A percentile compares a stretch with the other conserved stretches of the same genome.
Evolutionary conservation across 1,140 invertebrate genomes (phyloP).

Genomic region (Eriocheir sinensis): DNA sequence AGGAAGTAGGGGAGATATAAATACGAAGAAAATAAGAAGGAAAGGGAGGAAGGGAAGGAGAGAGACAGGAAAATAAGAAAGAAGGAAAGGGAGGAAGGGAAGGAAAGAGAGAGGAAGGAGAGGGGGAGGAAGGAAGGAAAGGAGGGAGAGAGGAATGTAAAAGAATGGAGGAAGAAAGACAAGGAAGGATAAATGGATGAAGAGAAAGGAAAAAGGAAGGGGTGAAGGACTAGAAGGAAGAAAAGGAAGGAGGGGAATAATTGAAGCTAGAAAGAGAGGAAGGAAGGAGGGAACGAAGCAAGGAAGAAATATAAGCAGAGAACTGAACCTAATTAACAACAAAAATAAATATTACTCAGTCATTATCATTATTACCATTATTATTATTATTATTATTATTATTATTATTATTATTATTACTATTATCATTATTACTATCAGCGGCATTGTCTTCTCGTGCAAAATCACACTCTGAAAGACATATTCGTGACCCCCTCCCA

Average conservation of each 20-base stretch:
- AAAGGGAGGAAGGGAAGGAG: conserved; percentile 20
- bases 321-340: background rate
- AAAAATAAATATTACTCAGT: too few relatives aligned
- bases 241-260: background rate
- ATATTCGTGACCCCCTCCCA: too few relatives aligned
- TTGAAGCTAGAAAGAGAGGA: background rate
- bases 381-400: too few relatives aligned
- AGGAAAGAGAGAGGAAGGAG: background rate
- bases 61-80: background rate
- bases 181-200: background rate
- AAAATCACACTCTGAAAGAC: too few relatives aligned
- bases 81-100: background rate
- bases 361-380: too few relatives aligned
- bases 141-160: background rate
- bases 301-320: background rate
- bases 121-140: background rate
- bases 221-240: background rate
- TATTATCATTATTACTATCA: too few relatives aligned
- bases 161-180: background rate
- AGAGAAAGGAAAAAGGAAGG: background rate
- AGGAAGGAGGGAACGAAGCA: background rate
- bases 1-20: background rate
- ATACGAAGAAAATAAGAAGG: background rate
- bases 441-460: too few relatives aligned
- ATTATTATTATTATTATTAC: too few relatives aligned